Evolutionary conservation across 2,113 vertebrate species (phyloP).

Genomic region (Elephantulus edwardii): DNA sequence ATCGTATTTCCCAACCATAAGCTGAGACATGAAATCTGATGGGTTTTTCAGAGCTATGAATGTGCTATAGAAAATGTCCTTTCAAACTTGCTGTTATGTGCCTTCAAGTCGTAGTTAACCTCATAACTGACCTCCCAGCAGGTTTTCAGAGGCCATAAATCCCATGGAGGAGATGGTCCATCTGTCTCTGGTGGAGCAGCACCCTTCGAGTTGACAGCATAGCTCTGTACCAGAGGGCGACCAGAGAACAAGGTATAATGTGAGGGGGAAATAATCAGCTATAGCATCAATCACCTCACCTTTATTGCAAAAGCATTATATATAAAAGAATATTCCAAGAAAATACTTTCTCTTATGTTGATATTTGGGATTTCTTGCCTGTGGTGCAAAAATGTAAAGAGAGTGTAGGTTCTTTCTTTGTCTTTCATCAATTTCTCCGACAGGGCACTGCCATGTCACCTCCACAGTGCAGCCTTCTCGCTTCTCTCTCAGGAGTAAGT

Average conservation of each 20-base stretch:
- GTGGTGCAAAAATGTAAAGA: not conserved
- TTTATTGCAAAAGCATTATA: not conserved
- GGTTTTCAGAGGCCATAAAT: too few species aligned
- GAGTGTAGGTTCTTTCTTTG: not conserved
- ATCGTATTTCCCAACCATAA: not conserved
- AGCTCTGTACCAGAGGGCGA: too few species aligned
- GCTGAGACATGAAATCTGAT: not conserved
- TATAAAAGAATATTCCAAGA: not conserved
- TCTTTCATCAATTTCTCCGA: constrained; percentile 43
- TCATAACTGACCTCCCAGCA: too few species aligned
- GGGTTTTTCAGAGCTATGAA: not conserved
- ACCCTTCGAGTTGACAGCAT: too few species aligned
- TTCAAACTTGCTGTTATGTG: too few species aligned
- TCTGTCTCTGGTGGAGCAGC: too few species aligned
- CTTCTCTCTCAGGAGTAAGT: constrained; percentile 40
- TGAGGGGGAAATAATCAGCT: not conserved
- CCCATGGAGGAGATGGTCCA: too few species aligned
- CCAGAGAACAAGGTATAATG: too few species aligned
- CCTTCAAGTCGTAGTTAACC: too few species aligned
- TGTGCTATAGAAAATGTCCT: not conserved
- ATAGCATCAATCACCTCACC: not conserved
- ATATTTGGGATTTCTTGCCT: not conserved
- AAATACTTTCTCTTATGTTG: not conserved
- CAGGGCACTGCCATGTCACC: not conserved
- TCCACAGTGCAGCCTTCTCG: not conserved